phyloP scores from a whole-genome alignment of 2,888 invertebrate genomes.

The Thera obeliscata region DNA sequence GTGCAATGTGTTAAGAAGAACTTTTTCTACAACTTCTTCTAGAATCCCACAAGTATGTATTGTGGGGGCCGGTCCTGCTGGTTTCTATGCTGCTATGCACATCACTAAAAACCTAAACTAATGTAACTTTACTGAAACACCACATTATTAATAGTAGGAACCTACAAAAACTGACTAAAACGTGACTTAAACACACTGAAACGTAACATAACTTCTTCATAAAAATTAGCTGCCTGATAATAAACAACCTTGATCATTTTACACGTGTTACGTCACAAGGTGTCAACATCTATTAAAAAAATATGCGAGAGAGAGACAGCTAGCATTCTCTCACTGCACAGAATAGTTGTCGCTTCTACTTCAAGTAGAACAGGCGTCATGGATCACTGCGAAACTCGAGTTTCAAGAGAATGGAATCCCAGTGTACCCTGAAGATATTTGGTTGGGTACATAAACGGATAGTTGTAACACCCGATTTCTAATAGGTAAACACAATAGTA shows the following conservation, averaged over 20 bases:
- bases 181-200: conserved; percentile 16
- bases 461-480: too few relatives aligned
- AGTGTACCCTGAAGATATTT: too few relatives aligned
- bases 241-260: conserved; percentile 60
- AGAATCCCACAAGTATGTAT: conserved; percentile 84
- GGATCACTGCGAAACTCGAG: conserved; percentile 74
- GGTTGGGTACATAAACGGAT: too few relatives aligned
- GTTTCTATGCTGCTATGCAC: conserved; percentile 98
- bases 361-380: conserved; percentile 76
- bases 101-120: conserved; percentile 87
- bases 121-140: too few relatives aligned
- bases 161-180: not conserved
- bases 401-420: too few relatives aligned
- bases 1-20: conserved; percentile 47
- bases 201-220: conserved; percentile 42
- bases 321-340: conserved; percentile 43
- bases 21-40: conserved; percentile 50
- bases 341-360: conserved; percentile 69
- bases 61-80: conserved; percentile 98
- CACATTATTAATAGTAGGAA: too few relatives aligned
- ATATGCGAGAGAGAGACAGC: conserved; percentile 64
- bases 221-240: conserved; percentile 55
- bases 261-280: conserved; percentile 61
- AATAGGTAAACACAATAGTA: too few relatives aligned
- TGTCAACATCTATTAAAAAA: conserved; percentile 65